Conservation (phyloP, 2,797 vertebrate genomes). For the Podargus strigoides region DNA sequence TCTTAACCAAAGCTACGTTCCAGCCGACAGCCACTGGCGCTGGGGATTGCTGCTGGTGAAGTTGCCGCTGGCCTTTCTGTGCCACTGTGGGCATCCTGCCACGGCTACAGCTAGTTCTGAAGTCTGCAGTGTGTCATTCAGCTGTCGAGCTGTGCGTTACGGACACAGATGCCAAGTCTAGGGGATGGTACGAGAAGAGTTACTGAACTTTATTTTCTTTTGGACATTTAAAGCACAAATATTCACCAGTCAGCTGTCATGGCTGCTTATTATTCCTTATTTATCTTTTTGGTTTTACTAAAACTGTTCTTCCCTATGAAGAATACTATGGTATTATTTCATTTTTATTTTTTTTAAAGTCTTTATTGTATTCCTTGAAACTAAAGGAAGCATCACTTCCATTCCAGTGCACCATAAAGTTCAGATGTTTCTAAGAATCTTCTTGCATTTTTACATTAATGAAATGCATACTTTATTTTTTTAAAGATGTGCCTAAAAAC, state of each 20-base stretch:
- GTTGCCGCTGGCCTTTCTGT: not conserved
- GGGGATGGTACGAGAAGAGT: slow-evolving; percentile 35
- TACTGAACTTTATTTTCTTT: slow-evolving; percentile 21
- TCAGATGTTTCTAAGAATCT: slow-evolving; percentile 14
- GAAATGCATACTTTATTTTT: slow-evolving; percentile 43
- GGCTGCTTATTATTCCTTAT: slow-evolving; percentile 54
- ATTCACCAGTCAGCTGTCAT: slow-evolving; percentile 35
- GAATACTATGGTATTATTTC: slow-evolving; percentile 33
- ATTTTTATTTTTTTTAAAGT: not conserved
- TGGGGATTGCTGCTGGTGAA: not conserved
- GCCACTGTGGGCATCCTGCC: not conserved
- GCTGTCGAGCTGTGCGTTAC: not conserved
- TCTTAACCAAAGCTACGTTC: slow-evolving; percentile 70
- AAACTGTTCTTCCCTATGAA: slow-evolving; percentile 39
- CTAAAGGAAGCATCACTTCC: slow-evolving; percentile 29
- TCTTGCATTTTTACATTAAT: not conserved
- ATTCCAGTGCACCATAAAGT: slow-evolving; percentile 40
- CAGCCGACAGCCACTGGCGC: not conserved
- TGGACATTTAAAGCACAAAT: slow-evolving; percentile 64
- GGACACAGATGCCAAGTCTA: not conserved
- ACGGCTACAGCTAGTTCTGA: not conserved
- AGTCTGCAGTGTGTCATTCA: not conserved
- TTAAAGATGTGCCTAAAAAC: slow-evolving; percentile 65
- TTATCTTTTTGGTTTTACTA: slow-evolving; percentile 26
- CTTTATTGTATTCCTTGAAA: slow-evolving; percentile 42